Evolutionary conservation across 2,888 invertebrate genomes (phyloP).

Genomic region (Ryuthela nishihirai): DNA sequence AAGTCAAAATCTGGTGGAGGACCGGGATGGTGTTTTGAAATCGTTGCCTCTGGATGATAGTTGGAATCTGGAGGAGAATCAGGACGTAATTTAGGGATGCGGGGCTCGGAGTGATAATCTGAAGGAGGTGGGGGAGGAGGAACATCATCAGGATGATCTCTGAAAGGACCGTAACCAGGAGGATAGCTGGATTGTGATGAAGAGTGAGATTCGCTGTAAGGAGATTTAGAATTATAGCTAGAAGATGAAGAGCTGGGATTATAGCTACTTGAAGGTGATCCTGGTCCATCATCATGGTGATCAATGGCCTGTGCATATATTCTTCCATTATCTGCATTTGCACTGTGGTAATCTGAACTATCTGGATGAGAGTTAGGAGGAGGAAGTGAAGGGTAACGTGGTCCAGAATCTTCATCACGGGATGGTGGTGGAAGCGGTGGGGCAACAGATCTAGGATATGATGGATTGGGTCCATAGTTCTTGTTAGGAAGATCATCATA

Average conservation of each 20-base stretch:
- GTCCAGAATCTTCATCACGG: conserved; percentile 11
- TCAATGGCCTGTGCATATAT: too few species aligned
- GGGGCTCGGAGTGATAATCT: conserved; percentile 12
- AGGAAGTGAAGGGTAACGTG: conserved; percentile 20
- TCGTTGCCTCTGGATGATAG: too few species aligned
- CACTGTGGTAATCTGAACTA: too few species aligned
- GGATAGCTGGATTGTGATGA: background rate
- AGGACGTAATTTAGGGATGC: conserved; percentile 6
- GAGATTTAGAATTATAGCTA: conserved; percentile 1
- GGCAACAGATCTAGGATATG: too few species aligned
- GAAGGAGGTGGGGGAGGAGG: conserved; percentile 6
- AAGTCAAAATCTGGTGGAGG: conserved; percentile 8
- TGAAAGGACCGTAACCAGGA: too few species aligned
- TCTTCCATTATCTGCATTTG: too few species aligned
- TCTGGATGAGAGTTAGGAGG: too few species aligned
- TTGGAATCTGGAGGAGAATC: too few species aligned
- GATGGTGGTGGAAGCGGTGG: conserved; percentile 21
- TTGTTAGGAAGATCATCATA: too few species aligned
- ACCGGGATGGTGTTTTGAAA: too few species aligned
- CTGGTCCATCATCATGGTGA: background rate
- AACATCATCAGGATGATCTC: background rate
- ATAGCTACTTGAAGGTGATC: background rate
- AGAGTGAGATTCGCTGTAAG: background rate
- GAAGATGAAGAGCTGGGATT: background rate
- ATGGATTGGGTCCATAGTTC: too few species aligned